Conservation (phyloP, 2,888 invertebrate species). For the Nephrotoma guestfalica region DNA sequence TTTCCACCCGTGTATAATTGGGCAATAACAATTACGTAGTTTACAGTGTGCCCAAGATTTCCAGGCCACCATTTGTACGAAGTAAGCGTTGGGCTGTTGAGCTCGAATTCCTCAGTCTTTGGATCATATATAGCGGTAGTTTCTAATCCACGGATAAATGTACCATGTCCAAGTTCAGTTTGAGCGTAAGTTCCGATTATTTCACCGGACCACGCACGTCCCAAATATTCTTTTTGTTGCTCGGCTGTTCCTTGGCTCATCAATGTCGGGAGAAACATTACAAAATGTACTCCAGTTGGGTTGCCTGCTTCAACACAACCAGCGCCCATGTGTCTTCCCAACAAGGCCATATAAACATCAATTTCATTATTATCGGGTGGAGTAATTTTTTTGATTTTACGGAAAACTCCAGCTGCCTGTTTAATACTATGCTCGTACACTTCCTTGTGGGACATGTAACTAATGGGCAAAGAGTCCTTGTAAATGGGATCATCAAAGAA, state of each 20-base stretch:
- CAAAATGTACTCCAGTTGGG: conserved; percentile 59
- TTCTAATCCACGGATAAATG: conserved; percentile 83
- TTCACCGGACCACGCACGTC: conserved; percentile 63
- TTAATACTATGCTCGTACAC: conserved; percentile 64
- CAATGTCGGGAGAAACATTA: conserved; percentile 86
- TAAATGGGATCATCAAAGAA: conserved; percentile 47
- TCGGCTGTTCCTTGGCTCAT: conserved; percentile 80
- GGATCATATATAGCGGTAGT: conserved; percentile 87
- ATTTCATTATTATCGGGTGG: conserved; percentile 57
- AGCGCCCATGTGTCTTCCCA: conserved; percentile 27
- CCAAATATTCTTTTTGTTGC: conserved; percentile 79
- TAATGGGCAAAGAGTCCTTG: conserved; percentile 48
- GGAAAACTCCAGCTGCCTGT: conserved; percentile 55
- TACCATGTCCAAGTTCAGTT: conserved; percentile 93
- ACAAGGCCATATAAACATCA: conserved; percentile 50
- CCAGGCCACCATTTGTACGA: conserved; percentile 98
- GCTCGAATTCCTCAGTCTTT: conserved; percentile 64
- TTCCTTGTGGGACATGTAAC: conserved; percentile 73
- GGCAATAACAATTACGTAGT: conserved; percentile 84
- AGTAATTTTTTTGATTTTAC: conserved; percentile 53
- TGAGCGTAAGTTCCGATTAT: conserved; percentile 90
- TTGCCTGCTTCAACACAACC: conserved; percentile 30
- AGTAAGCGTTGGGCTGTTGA: conserved; percentile 75
- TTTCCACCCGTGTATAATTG: conserved; percentile 73
- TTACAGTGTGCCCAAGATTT: conserved; percentile 83